Evolutionary conservation across 1,140 invertebrate species (phyloP), one percentile per base, ranked within the genome.

Genomic region (Drosophila baimaii): DNA sequence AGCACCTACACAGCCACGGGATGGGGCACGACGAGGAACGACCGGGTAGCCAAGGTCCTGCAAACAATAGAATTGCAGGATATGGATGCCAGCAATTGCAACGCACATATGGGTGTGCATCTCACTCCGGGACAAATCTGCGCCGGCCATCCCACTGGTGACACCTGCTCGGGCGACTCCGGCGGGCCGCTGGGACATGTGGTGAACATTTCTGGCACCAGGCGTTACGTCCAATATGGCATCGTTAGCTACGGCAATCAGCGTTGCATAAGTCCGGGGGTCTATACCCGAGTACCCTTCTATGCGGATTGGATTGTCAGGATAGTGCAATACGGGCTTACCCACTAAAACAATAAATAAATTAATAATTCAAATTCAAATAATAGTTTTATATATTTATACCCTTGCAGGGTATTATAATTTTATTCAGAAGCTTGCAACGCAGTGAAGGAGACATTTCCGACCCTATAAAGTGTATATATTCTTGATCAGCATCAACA

Each of bases 111-210:
- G n/a, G n/a, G n/a, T 12, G 5, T 2, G 3, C 7, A 0, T 6
- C 17, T 19, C 10, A 29, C 13, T 1, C 9, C 12, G 52, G 21
- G 27, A 0, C 58, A 62, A 8, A 54, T 62, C n/a, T 62, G 58
- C 8, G 58, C 58, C 9, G 29, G 29, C 12, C n/a, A 55, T 55
- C 8, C 29, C 21, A 27, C 17, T 1, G 49, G 47, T 2, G 58
- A 62, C 12, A 55, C 58, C n/a, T 62, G 58, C 8, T 0, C 3
- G n/a, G 47, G 58, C 0, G 47, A 55, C n/a, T 55, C 58, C 0
- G 58, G 58, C 23, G 25, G 58, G 27, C 58, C 58, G 7, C 9
- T 62, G 58, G 23, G 23, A 0, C 47, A 37, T 2, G 3, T 19
- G 12, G 43, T 46, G 13, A 46, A 46, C 13, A 46, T 46, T 23